phyloP scores from a whole-genome alignment of 2,888 invertebrate genomes.

The Cerceris rybyensis region DNA sequence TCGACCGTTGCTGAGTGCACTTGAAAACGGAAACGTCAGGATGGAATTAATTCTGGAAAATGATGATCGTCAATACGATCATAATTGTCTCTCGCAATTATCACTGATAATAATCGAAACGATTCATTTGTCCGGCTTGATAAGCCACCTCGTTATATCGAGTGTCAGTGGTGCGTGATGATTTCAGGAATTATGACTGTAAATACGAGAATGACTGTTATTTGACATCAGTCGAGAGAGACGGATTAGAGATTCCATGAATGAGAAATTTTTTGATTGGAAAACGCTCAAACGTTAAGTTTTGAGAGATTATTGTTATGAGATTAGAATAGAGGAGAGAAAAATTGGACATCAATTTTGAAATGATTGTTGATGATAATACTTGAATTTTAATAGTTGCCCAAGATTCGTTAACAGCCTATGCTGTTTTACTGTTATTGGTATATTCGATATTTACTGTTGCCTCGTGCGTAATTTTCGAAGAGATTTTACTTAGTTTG shows the following conservation, averaged over 20 bases:
- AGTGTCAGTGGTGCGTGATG: neutral
- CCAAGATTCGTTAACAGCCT: slow-evolving; percentile 34
- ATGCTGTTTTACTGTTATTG: slow-evolving; percentile 18
- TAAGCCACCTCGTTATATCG: neutral
- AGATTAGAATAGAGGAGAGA: neutral
- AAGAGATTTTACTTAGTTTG: neutral
- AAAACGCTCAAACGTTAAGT: slow-evolving; percentile 3
- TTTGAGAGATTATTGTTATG: slow-evolving; percentile 24
- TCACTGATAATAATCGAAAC: neutral
- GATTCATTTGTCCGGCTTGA: neutral
- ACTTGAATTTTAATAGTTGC: slow-evolving; percentile 23
- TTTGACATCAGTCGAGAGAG: slow-evolving; percentile 23
- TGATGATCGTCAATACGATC: slow-evolving; percentile 1
- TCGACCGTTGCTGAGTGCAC: too few relatives aligned
- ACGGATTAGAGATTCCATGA: neutral
- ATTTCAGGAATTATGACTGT: neutral
- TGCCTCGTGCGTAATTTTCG: slow-evolving; percentile 18
- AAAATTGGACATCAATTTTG: slow-evolving; percentile 5
- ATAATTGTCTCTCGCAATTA: neutral
- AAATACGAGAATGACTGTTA: slow-evolving; percentile 14
- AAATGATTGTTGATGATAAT: slow-evolving; percentile 22
- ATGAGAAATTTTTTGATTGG: neutral
- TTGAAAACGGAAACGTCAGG: too few relatives aligned
- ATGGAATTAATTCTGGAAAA: neutral
- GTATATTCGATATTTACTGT: slow-evolving; percentile 19